Conservation (phyloP, 2,113 vertebrate species). For the Fulmarus glacialis region DNA sequence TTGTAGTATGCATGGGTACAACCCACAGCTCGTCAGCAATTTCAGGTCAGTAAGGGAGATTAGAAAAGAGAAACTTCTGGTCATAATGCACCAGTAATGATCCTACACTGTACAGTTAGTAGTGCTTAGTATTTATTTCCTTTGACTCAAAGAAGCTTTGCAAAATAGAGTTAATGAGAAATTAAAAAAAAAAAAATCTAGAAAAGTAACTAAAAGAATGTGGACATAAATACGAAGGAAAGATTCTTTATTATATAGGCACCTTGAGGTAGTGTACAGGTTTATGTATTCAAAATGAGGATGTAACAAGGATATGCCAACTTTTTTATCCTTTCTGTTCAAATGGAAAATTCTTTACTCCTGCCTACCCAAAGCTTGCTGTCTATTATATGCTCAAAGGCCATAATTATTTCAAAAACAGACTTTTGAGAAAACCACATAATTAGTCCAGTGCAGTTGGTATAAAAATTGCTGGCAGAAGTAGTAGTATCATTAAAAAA, state of each 20-base stretch:
- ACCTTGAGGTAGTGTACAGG: neutral
- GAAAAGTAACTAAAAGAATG: neutral
- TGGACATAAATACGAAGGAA: neutral
- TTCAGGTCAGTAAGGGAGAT: neutral
- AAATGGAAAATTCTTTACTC: slow-evolving; percentile 17
- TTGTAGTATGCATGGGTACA: neutral
- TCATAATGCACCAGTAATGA: neutral
- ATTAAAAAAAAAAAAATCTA: neutral
- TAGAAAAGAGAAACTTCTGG: neutral
- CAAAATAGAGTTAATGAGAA: neutral
- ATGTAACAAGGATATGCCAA: neutral
- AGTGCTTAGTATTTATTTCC: neutral
- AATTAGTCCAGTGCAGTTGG: slow-evolving; percentile 76
- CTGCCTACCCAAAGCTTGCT: slow-evolving; percentile 21
- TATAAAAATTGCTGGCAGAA: slow-evolving; percentile 71
- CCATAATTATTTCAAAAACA: slow-evolving; percentile 76
- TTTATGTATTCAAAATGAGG: neutral
- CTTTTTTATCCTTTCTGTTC: slow-evolving; percentile 11
- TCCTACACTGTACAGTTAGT: neutral
- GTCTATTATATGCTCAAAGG: slow-evolving; percentile 66
- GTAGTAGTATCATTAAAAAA: slow-evolving; percentile 71
- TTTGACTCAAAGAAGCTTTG: neutral
- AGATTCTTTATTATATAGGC: neutral
- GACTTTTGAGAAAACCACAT: slow-evolving; percentile 71
- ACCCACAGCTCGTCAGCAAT: neutral